These are phyloP conservation scores for Ctenodactylus gundi DNA, from an alignment of 2,113 vertebrate species.

Conservation along the genomic window DNA sequence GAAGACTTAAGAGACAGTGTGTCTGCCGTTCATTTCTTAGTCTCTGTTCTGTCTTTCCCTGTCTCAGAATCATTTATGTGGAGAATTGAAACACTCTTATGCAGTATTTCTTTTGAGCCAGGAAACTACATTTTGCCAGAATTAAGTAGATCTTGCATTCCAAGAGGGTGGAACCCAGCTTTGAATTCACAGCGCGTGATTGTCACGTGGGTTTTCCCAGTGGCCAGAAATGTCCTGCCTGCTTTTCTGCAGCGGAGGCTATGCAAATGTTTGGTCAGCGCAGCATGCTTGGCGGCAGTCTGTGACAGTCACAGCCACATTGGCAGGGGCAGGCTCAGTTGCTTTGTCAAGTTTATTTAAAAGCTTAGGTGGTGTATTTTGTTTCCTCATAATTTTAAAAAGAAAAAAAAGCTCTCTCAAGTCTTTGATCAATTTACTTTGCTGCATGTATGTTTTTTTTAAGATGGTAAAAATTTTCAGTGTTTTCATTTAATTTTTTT, in stretches of 20 bases:
- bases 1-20: neutral
- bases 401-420: neutral
- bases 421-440: neutral
- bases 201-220: conserved; percentile 31
- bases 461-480: neutral
- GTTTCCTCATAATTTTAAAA: neutral
- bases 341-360: neutral
- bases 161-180: conserved; percentile 34
- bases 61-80: conserved; percentile 10
- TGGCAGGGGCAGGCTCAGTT: neutral
- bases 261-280: neutral
- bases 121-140: conserved; percentile 65
- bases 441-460: neutral
- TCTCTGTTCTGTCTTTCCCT: neutral
- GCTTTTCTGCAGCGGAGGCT: conserved; percentile 19
- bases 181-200: conserved; percentile 60
- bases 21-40: neutral
- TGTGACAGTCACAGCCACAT: neutral
- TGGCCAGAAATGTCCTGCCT: conserved; percentile 16
- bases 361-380: neutral
- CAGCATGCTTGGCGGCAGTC: neutral
- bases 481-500: neutral
- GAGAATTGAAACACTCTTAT: neutral
- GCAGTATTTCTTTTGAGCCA: conserved; percentile 30
- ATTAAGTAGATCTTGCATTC: conserved; percentile 70